Base-by-base conservation (phyloP, 2,113 vertebrate species). In the Scomber colias region DNA sequence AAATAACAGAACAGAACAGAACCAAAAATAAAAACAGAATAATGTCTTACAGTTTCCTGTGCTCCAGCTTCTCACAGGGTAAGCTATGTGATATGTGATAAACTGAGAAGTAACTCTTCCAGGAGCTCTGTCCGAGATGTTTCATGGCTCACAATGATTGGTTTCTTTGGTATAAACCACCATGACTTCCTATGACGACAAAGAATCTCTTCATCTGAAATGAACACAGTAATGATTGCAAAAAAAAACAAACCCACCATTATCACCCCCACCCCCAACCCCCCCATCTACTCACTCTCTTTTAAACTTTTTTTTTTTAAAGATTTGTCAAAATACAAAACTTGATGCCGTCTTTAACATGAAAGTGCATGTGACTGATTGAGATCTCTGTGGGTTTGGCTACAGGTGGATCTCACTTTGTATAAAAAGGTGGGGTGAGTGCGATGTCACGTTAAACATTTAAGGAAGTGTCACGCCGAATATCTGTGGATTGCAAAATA, bases 151-250 rank as follows among this genome's bases (percentile, higher is more conserved):
- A 89, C 90, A 81, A 84, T 77, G 86, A 90, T 40, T 63, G 76
- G 83, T 82, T 90, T 95, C 94, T 95, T 95, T 95, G 95, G 94
- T 92, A 92, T 95, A 81, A 89, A 93, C 80, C 79, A 84, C 66
- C 71, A 57, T 83, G 55, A 74, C 53, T 62, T 80, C 75, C 31
- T 72, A 82, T 72, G 87, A 89, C 71, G 70, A 77, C 12, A 68
- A 66, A 66, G 3, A 69, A 81, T 71, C 14, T 24, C 50, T 27
- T 16, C 27, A 24, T 82, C 11, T 71, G 15, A 81, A 78, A 65
- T 53, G 1, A 54, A 30, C 11, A 40, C 56, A 81, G 1, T 9
- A 16, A 75, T 45, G 66, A 84, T 8, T 45, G 63, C 56, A 69
- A 79, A 63, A 40, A 40, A 30, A 16, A 15, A 4, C 5, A 51